Percentiles rank a stretch among this genome's conserved stretches.
phyloP scores from a whole-genome alignment of 2,888 invertebrate species.

The Hirudinaria manillensis region DNA sequence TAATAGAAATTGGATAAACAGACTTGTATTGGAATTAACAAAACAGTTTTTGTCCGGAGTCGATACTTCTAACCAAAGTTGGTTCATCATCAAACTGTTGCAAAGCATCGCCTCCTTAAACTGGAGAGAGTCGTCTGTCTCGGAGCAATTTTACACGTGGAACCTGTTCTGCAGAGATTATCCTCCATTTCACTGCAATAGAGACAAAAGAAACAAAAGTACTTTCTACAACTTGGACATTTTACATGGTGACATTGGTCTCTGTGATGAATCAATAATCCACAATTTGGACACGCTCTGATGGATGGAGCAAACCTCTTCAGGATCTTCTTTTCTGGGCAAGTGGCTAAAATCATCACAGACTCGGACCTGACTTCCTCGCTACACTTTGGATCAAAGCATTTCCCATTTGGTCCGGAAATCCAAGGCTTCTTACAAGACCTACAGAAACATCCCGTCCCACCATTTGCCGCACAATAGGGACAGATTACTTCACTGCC shows the following conservation, averaged over 20 bases:
- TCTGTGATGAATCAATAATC: constrained; percentile 12
- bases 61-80: too few relatives aligned
- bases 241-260: background rate
- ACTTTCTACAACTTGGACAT: constrained; percentile 15
- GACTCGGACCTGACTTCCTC: background rate
- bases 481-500: constrained; percentile 3
- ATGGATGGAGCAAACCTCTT: constrained; percentile 11
- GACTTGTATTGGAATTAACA: too few relatives aligned
- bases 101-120: too few relatives aligned
- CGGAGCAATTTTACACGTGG: background rate
- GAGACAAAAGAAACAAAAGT: constrained; percentile 29
- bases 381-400: constrained; percentile 6
- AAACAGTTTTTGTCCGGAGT: too few relatives aligned
- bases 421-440: constrained; percentile 19
- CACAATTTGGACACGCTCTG: constrained; percentile 27
- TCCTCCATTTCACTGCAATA: background rate
- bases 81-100: too few relatives aligned
- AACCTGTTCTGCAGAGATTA: background rate
- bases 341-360: constrained; percentile 4
- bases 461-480: constrained; percentile 9
- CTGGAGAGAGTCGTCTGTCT: background rate
- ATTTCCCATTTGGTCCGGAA: background rate
- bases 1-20: too few relatives aligned
- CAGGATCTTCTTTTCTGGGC: constrained; percentile 23
- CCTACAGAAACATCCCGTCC: constrained; percentile 17